Evolutionary conservation across 2,113 vertebrate genomes (phyloP).

Genomic region (Recurvirostra avosetta): DNA sequence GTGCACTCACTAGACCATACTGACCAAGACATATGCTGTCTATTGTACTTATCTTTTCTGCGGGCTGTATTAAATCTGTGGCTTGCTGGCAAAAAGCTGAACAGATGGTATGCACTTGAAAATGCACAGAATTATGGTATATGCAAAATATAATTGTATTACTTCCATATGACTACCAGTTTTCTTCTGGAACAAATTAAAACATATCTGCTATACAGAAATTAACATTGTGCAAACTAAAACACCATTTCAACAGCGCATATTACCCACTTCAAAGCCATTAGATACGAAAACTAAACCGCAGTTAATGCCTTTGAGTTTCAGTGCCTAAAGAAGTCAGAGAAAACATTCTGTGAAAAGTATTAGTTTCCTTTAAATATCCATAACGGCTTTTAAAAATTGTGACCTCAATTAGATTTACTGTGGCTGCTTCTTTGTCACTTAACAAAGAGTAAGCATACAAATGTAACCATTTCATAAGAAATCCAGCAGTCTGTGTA

Average conservation of each 20-base stretch:
- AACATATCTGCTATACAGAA: conserved; percentile 49
- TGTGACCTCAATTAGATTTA: neutral
- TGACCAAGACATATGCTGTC: neutral
- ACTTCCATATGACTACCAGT: conserved; percentile 58
- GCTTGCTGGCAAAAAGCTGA: conserved; percentile 50
- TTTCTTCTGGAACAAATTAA: conserved; percentile 63
- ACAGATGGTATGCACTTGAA: conserved; percentile 55
- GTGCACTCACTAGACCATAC: neutral
- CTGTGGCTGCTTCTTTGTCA: neutral
- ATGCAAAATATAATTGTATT: conserved; percentile 54
- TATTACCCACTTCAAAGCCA: conserved; percentile 54
- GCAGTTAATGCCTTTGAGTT: conserved; percentile 5
- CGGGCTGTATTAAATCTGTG: conserved; percentile 28
- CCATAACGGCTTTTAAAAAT: neutral
- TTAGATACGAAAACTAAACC: conserved; percentile 50
- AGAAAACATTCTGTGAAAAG: neutral
- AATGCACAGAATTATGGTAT: conserved; percentile 50
- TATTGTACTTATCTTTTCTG: neutral
- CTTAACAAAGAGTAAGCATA: neutral
- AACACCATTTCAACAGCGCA: conserved; percentile 42
- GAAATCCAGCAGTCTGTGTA: neutral
- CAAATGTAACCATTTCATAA: neutral
- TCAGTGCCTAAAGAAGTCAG: neutral
- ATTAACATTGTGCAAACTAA: conserved; percentile 57
- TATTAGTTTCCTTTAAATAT: conserved; percentile 13